Base-by-base conservation (phyloP, 2,113 vertebrate genomes). In the Condylura cristata region DNA sequence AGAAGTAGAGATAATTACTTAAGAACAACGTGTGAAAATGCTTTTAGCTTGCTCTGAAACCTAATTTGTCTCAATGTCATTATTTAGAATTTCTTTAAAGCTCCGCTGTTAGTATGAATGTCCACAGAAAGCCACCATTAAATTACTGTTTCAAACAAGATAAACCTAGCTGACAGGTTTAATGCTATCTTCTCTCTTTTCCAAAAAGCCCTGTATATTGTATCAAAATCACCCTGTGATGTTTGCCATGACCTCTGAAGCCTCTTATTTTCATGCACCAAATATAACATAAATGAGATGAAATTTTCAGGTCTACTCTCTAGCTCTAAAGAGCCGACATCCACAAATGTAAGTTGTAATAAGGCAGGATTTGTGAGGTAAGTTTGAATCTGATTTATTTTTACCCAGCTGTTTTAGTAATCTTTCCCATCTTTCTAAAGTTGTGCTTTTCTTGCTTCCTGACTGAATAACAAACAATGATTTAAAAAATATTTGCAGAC, bases 31-130 rank as follows among this genome's bases (percentile, higher is more conserved):
- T n/a, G 2, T 18, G 9, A 65, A 48, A 58, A 34, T 65, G 20
- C 0, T 39, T 93, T 74, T 37, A 79, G 17, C 3, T 46, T 83
- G 37, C 30, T 58, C 18, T 84, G 24, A 0, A 85, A 93, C 95
- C 9, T 61, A 82, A 13, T 3, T 37, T 61, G 11, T 14, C 60
- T 80, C 32, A 81, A 32, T 39, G 24, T 65, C 24, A 53, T 30
- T 28, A 84, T 96, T 63, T 34, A 60, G 8, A 68, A 22, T 63
- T 80, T 84, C 12, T n/a, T 86, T 65, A 78, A 89, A 95, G 46
- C 26, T 39, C 22, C 61, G 24, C 12, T 51, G 13, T 60, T 68
- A n/a, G 8, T 48, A 81, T 18, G 11, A 44, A 46, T 70, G 28
- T 0, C 1, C 66, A n/a, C 13, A 71, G 46, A 88, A 89, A 92